Evolutionary conservation across 2,888 invertebrate genomes (phyloP).

Genomic region (Nemotelus pantherinus): DNA sequence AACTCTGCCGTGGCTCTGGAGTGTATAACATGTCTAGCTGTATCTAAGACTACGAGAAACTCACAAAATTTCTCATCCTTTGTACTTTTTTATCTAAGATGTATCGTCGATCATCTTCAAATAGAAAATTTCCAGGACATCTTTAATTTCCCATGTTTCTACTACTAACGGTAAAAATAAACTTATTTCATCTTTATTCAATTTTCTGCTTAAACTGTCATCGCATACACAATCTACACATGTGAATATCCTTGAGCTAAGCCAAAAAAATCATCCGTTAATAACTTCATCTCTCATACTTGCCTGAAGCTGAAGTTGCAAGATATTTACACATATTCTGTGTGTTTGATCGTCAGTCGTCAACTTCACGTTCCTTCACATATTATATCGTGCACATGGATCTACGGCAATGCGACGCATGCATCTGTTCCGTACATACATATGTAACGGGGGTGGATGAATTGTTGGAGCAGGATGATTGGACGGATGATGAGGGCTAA

Average conservation of each 20-base stretch:
- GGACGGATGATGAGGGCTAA: too few relatives aligned
- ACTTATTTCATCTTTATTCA: slow-evolving; percentile 18
- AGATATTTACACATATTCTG: not conserved
- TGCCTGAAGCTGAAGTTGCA: slow-evolving; percentile 24
- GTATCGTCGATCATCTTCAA: too few relatives aligned
- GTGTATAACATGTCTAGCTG: too few relatives aligned
- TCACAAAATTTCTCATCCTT: too few relatives aligned
- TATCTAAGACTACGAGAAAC: too few relatives aligned
- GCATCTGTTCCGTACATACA: not conserved
- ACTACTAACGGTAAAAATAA: not conserved
- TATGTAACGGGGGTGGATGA: slow-evolving; percentile 7
- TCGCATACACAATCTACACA: slow-evolving; percentile 5
- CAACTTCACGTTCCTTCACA: not conserved
- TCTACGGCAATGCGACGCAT: slow-evolving; percentile 29
- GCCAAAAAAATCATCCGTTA: slow-evolving; percentile 16
- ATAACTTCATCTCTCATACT: slow-evolving; percentile 8
- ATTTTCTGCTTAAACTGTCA: slow-evolving; percentile 25
- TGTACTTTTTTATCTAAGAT: too few relatives aligned
- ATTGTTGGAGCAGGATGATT: not conserved
- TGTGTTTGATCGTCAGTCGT: not conserved
- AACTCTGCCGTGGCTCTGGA: too few relatives aligned
- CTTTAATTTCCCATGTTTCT: too few relatives aligned
- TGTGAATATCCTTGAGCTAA: slow-evolving; percentile 4
- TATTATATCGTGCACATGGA: not conserved
- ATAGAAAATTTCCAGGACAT: too few relatives aligned